Conservation (phyloP, 2,888 invertebrate genomes). For the Drosophila falleni region DNA sequence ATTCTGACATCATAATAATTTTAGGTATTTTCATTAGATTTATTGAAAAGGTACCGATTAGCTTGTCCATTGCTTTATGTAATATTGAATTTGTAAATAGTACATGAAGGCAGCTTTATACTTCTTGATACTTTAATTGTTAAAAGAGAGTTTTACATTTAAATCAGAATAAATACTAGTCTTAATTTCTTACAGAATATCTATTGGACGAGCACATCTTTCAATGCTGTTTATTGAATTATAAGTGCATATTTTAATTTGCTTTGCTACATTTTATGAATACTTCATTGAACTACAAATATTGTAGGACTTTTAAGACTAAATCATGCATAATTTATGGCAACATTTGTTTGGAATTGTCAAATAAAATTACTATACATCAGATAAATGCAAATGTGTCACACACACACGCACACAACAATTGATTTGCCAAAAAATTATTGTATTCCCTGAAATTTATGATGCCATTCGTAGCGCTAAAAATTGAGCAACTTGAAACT, state of each 20-base stretch:
- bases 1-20: not conserved
- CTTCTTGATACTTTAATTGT: not conserved
- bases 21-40: not conserved
- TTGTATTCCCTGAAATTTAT: constrained; percentile 55
- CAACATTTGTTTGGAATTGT: constrained; percentile 22
- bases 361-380: constrained; percentile 40
- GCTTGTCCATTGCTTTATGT: not conserved
- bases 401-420: constrained; percentile 20
- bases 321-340: constrained; percentile 38
- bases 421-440: constrained; percentile 52
- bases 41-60: constrained; percentile 1
- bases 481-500: constrained; percentile 7
- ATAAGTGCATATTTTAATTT: constrained; percentile 8
- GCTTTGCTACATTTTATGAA: not conserved
- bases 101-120: not conserved
- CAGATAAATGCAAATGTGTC: constrained; percentile 42
- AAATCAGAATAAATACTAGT: not conserved
- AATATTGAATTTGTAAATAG: not conserved
- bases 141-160: not conserved
- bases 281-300: constrained; percentile 6
- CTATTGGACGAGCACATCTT: not conserved
- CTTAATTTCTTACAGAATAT: not conserved
- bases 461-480: constrained; percentile 25
- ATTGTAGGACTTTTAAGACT: constrained; percentile 7
- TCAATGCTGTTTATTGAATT: constrained; percentile 13